Evolutionary conservation across 92 coral and sea anemone species (phyloP).

Genomic region (Porites lobata): DNA sequence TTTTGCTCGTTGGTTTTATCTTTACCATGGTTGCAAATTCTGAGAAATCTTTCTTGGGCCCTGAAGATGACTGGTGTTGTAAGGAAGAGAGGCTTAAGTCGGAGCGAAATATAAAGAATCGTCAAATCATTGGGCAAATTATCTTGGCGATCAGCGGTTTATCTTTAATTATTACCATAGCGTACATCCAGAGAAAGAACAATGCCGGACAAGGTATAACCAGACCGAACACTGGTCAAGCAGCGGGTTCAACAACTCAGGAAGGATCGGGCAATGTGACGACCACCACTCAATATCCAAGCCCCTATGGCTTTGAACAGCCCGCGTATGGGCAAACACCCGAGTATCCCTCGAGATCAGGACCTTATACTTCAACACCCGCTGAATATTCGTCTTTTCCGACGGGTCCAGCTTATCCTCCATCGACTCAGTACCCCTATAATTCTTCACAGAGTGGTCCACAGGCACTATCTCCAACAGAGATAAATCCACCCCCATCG

Average conservation of each 20-base stretch:
- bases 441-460: constrained; percentile 30
- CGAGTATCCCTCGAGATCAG: constrained; percentile 3
- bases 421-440: constrained; percentile 22
- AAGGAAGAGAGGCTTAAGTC: constrained; percentile 29
- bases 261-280: constrained; percentile 2
- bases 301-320: constrained; percentile 7
- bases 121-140: no score
- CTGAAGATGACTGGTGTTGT: no score
- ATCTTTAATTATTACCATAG: constrained; percentile 25
- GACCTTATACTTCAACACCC: constrained; percentile 12
- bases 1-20: constrained; percentile 63
- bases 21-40: constrained; percentile 55
- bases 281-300: background rate
- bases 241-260: constrained; percentile 10
- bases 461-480: constrained; percentile 17
- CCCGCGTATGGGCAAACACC: constrained; percentile 19
- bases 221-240: background rate
- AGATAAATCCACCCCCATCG: constrained; percentile 55
- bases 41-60: no score
- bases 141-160: constrained; percentile 54
- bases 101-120: no score
- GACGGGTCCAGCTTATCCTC: constrained; percentile 31
- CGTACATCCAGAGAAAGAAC: background rate
- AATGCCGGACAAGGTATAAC: constrained; percentile 39
- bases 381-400: constrained; percentile 26